These are phyloP conservation scores for Jordanella pulchra DNA, from an alignment of 2,797 vertebrate species.

Conservation along the genomic window DNA sequence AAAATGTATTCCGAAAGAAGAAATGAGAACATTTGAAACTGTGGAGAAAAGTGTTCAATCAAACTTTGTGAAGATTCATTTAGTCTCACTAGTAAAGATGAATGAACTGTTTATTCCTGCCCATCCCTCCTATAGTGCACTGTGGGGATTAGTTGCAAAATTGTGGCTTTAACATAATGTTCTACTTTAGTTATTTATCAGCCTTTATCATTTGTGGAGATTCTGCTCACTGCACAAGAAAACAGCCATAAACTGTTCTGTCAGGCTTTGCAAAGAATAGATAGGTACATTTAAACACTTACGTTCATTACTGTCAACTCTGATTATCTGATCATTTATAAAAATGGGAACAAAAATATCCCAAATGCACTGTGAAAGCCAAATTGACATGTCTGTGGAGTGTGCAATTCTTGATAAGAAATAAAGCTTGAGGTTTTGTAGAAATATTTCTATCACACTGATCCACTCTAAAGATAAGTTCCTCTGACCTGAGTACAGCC, in stretches of 20 bases:
- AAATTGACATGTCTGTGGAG: not conserved
- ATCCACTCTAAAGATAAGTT: conserved; percentile 12
- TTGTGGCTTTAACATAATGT: conserved; percentile 27
- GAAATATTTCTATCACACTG: conserved; percentile 9
- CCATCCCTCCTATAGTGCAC: conserved; percentile 18
- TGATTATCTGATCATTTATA: not conserved
- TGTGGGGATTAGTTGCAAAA: conserved; percentile 10
- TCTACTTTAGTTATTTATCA: conserved; percentile 28
- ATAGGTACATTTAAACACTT: conserved; percentile 17
- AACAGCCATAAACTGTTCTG: not conserved
- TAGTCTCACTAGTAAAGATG: not conserved
- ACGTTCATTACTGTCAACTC: not conserved
- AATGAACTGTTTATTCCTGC: conserved; percentile 7
- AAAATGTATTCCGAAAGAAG: not conserved
- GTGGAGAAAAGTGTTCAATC: not conserved
- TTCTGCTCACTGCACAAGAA: not conserved
- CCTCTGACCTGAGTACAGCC: conserved; percentile 1
- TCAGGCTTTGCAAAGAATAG: not conserved
- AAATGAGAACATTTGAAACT: not conserved
- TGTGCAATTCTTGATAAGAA: not conserved
- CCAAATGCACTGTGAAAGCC: not conserved
- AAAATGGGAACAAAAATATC: not conserved
- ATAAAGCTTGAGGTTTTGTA: conserved; percentile 1
- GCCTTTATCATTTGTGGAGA: not conserved
- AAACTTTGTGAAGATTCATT: not conserved